Percentiles rank a stretch among this genome's conserved stretches.
Conservation (phyloP, 37 sponge, comb jelly and placozoan species). For the Lycopodina hypogea region DNA sequence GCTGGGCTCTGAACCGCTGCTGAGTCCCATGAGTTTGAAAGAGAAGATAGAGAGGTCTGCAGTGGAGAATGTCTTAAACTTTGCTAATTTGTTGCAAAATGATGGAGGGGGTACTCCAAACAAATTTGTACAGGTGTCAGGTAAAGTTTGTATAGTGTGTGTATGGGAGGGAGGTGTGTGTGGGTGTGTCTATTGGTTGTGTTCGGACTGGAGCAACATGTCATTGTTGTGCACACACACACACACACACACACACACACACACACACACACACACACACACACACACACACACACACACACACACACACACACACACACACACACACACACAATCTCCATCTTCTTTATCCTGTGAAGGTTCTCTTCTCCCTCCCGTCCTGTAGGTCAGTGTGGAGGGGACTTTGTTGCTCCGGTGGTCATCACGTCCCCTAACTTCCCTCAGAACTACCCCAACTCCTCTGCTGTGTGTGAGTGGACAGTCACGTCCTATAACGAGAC, state of each 20-base stretch:
- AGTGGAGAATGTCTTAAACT: slow-evolving; percentile 22
- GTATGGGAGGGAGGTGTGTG: no score
- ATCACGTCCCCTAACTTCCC: slow-evolving; percentile 25
- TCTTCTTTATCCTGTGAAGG: no score
- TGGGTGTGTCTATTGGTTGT: no score
- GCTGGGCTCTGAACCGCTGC: slow-evolving; percentile 48
- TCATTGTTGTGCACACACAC: no score
- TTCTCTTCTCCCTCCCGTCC: no score
- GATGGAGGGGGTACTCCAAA: slow-evolving; percentile 50
- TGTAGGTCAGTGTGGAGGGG: slow-evolving; percentile 25
- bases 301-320: no score
- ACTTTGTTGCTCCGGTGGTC: slow-evolving; percentile 5
- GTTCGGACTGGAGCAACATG: not conserved
- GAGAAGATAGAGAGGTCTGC: slow-evolving; percentile 16
- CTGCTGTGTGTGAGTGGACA: slow-evolving; percentile 28
- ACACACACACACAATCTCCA: no score
- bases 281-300: no score
- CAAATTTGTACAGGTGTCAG: slow-evolving; percentile 32
- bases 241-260: no score
- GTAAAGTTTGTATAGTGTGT: slow-evolving; percentile 40
- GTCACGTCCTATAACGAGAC: slow-evolving; percentile 2
- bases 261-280: no score
- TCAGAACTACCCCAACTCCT: slow-evolving; percentile 14
- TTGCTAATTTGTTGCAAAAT: not conserved
- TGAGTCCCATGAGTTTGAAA: slow-evolving; percentile 42